Conservation (phyloP, 2,113 vertebrate genomes). For the Cyanoramphus novaezelandiae region DNA sequence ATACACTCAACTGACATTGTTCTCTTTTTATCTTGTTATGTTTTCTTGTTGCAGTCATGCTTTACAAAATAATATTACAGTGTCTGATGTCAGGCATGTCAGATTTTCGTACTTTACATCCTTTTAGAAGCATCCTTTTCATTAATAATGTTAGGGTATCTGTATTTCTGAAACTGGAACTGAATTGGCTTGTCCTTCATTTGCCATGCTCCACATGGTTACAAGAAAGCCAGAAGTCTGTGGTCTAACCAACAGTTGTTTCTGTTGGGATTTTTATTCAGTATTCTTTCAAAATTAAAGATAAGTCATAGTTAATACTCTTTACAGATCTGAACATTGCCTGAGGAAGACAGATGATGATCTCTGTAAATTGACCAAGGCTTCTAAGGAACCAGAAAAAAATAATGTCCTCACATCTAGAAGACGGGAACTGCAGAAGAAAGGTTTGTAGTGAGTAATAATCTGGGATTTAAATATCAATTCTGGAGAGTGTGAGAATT, state of each 20-base stretch:
- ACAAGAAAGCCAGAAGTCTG: not conserved
- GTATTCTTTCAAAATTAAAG: not conserved
- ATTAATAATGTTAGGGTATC: not conserved
- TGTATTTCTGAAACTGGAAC: not conserved
- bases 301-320: conserved; percentile 34
- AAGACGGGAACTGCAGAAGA: conserved; percentile 47
- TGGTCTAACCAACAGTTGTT: not conserved
- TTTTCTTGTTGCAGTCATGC: not conserved
- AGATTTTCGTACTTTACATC: not conserved
- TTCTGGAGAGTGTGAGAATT: not conserved
- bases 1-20: not conserved
- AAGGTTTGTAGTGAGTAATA: conserved; percentile 72
- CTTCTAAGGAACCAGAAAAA: conserved; percentile 39
- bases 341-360: conserved; percentile 8
- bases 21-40: not conserved
- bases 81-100: not conserved
- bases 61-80: not conserved
- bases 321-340: conserved; percentile 53
- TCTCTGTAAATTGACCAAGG: conserved; percentile 6
- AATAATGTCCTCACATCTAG: not conserved
- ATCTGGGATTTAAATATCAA: not conserved
- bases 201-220: not conserved
- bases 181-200: not conserved
- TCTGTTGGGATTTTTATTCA: not conserved
- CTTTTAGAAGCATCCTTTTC: not conserved